Conservation (phyloP, 2,113 vertebrate species). For the Glaucomys volans region DNA sequence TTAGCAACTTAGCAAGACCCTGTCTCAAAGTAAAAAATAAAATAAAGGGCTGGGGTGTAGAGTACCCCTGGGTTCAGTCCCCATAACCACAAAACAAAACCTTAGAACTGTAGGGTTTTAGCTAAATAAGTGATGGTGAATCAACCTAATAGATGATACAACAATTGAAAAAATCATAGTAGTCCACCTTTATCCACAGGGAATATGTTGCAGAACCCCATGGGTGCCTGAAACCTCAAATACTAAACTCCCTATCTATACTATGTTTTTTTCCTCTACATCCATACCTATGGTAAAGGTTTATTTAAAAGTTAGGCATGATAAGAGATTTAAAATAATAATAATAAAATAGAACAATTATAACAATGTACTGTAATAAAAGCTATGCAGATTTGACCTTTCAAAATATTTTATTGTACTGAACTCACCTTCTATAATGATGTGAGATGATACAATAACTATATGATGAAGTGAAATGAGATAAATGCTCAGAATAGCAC, state of each 20-base stretch:
- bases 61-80: no score
- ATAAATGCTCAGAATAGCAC: not conserved
- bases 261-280: not conserved
- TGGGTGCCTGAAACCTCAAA: not conserved
- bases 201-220: not conserved
- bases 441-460: not conserved
- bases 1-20: no score
- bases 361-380: not conserved
- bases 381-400: not conserved
- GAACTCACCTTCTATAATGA: not conserved
- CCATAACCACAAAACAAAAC: no score
- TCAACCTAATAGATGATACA: not conserved
- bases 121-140: not conserved
- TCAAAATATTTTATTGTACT: not conserved
- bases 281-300: not conserved
- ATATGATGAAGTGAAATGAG: not conserved
- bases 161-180: not conserved
- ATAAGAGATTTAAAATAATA: not conserved
- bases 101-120: slow-evolving; percentile 8
- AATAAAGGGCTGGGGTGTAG: no score
- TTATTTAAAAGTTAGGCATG: not conserved
- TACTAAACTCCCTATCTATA: not conserved
- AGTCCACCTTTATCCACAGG: not conserved
- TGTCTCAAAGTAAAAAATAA: no score
- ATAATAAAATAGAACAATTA: not conserved